A percentile compares a stretch with the other conserved stretches of the same genome.
Conservation (phyloP, 2,888 invertebrate genomes). For the Meloe dianella region DNA sequence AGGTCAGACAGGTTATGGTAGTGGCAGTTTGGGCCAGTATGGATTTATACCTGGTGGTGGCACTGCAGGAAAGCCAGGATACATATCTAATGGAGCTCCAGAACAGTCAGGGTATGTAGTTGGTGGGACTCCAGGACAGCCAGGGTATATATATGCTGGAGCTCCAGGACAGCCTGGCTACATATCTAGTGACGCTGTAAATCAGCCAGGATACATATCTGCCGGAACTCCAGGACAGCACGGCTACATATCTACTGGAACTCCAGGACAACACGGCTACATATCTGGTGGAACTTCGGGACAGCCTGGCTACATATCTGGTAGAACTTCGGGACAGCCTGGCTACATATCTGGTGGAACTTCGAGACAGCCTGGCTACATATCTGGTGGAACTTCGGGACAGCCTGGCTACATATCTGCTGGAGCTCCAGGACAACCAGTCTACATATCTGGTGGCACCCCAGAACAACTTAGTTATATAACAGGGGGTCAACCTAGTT, state of each 20-base stretch:
- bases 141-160: neutral
- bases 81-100: slow-evolving; percentile 16
- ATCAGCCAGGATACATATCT: slow-evolving; percentile 14
- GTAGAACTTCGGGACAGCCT: slow-evolving; percentile 14
- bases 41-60: slow-evolving; percentile 9
- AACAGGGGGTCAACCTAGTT: slow-evolving; percentile 8
- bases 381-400: slow-evolving; percentile 20
- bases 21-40: slow-evolving; percentile 7
- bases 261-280: slow-evolving; percentile 22
- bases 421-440: slow-evolving; percentile 9
- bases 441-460: slow-evolving; percentile 15
- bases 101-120: slow-evolving; percentile 17
- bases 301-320: neutral
- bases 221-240: neutral
- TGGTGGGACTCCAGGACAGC: slow-evolving; percentile 9
- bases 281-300: slow-evolving; percentile 17
- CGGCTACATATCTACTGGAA: slow-evolving; percentile 11
- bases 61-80: neutral
- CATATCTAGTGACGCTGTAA: neutral
- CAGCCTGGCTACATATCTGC: slow-evolving; percentile 15
- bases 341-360: slow-evolving; percentile 14
- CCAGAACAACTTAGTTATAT: slow-evolving; percentile 18
- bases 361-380: slow-evolving; percentile 21
- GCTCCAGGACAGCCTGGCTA: slow-evolving; percentile 20
- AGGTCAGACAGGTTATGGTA: neutral